phyloP scores from a whole-genome alignment of 2,113 vertebrate species.

The Setophaga coronata region DNA sequence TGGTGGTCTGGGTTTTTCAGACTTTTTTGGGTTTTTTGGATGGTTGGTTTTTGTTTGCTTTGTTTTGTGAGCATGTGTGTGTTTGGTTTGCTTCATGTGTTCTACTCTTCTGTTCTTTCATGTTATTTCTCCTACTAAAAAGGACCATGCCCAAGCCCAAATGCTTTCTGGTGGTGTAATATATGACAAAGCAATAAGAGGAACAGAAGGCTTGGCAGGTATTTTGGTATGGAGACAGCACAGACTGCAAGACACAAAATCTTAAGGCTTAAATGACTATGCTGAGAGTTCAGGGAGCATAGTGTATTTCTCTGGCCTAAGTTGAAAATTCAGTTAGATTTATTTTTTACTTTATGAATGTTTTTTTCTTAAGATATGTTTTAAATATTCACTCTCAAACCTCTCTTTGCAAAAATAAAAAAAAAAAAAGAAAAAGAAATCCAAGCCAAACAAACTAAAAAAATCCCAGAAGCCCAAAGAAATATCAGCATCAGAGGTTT shows the following conservation, averaged over 20 bases:
- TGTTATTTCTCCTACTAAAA: not conserved
- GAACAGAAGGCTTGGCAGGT: not conserved
- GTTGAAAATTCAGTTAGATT: not conserved
- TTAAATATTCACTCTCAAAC: not conserved
- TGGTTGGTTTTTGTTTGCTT: not conserved
- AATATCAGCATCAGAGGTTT: not conserved
- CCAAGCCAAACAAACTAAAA: not conserved
- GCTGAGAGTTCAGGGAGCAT: not conserved
- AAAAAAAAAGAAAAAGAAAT: not conserved
- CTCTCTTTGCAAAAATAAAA: not conserved
- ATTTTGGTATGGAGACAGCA: not conserved
- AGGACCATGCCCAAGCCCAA: not conserved
- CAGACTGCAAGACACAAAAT: not conserved
- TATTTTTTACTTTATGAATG: not conserved
- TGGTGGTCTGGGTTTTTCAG: not conserved
- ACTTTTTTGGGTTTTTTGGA: fast-evolving
- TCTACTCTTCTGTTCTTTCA: not conserved
- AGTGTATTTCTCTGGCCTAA: not conserved
- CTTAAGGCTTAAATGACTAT: not conserved
- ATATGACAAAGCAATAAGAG: not conserved
- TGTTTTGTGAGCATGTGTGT: not conserved
- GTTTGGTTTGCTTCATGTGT: not conserved
- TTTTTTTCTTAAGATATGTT: not conserved
- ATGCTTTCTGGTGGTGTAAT: not conserved
- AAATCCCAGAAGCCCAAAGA: not conserved